Evolutionary conservation across 2,888 invertebrate genomes (phyloP).

Genomic region (Eupeodes latifasciatus): DNA sequence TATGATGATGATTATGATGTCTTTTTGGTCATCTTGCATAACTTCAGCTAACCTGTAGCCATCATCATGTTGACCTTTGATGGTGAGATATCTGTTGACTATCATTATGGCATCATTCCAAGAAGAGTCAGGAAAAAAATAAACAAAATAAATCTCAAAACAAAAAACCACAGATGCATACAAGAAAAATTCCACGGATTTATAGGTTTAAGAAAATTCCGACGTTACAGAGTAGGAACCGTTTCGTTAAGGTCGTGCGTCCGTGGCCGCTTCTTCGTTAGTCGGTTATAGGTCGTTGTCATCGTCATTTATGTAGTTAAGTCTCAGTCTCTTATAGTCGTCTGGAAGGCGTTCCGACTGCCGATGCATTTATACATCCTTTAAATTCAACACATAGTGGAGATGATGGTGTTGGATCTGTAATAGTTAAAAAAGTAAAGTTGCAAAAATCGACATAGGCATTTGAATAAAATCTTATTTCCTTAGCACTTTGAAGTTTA

Average conservation of each 20-base stretch:
- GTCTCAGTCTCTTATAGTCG: neutral
- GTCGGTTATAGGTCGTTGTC: neutral
- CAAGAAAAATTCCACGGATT: conserved; percentile 26
- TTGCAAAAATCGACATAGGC: neutral
- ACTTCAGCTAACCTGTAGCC: conserved; percentile 44
- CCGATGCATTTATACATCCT: conserved; percentile 39
- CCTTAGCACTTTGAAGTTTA: no score
- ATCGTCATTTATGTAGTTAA: no score
- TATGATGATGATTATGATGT: neutral
- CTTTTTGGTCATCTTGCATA: conserved; percentile 61
- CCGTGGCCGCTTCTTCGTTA: neutral
- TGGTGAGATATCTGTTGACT: neutral
- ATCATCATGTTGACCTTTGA: conserved; percentile 56
- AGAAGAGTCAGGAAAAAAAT: neutral
- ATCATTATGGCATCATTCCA: conserved; percentile 4
- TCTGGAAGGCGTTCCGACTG: conserved; percentile 46
- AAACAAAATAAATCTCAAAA: neutral
- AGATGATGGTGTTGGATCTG: neutral
- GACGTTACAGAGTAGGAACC: conserved; percentile 24
- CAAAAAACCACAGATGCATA: conserved; percentile 31
- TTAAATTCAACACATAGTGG: neutral
- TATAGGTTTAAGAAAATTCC: neutral
- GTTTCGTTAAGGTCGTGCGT: neutral
- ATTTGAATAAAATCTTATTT: no score
- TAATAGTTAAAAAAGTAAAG: neutral